These are phyloP conservation scores for Lithophane ornitopus DNA, from an alignment of 2,888 invertebrate species.

Conservation along the genomic window DNA sequence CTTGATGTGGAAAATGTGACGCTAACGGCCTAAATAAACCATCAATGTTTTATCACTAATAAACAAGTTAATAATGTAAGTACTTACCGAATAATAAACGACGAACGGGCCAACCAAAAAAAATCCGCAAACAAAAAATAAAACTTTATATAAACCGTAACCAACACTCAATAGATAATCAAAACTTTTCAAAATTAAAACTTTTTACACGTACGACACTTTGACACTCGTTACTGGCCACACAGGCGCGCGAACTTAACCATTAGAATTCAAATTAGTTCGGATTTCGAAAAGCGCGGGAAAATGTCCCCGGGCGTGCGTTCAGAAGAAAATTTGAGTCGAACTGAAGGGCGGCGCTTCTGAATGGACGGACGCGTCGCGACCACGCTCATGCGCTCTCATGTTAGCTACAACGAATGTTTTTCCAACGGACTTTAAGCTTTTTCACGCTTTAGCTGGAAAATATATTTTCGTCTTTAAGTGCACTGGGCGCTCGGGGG, in stretches of 20 bases:
- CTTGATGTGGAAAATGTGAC: neutral
- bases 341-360: constrained; percentile 83
- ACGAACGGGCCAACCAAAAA: constrained; percentile 40
- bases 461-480: constrained; percentile 70
- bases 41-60: neutral
- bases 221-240: constrained; percentile 72
- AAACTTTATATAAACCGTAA: constrained; percentile 58
- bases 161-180: constrained; percentile 53
- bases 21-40: neutral
- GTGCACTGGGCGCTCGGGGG: constrained; percentile 69
- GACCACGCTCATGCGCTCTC: constrained; percentile 83
- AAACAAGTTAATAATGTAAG: constrained; percentile 21
- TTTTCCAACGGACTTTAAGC: constrained; percentile 76
- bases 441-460: constrained; percentile 75
- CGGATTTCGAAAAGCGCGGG: constrained; percentile 81
- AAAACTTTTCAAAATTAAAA: constrained; percentile 49
- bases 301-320: constrained; percentile 82
- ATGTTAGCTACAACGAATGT: constrained; percentile 71
- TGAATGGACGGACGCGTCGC: constrained; percentile 79
- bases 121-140: constrained; percentile 63
- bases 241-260: constrained; percentile 65
- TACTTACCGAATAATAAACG: constrained; percentile 62
- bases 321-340: constrained; percentile 80
- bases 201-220: constrained; percentile 63
- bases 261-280: constrained; percentile 81